Base-by-base conservation (phyloP, 2,888 invertebrate genomes). In the Hemaris fuciformis region DNA sequence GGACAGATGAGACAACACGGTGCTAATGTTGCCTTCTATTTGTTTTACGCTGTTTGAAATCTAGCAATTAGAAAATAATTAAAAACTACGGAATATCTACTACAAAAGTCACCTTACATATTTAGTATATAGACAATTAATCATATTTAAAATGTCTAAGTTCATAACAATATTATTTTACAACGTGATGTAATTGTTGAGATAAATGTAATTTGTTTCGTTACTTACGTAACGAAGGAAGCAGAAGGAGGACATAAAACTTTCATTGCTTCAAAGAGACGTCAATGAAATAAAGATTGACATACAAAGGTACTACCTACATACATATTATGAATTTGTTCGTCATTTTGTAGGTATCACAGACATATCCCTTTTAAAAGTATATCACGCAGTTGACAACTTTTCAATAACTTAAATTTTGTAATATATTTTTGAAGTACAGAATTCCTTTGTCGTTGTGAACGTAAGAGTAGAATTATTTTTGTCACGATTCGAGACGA, bases 1-100 rank as follows among this genome's bases (percentile, higher is more conserved):
- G 60, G 20, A 31, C 43, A 59, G 63, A 63, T 60, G 48, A 42
- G 31, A 62, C 57, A 23, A 31, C 34, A n/a, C 53, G 46, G n/a
- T 22, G 13, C 23, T 18, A 34, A 34, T 31, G 31, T 45, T 48
- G 48, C n/a, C 25, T 25, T 48, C n/a, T 25, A 18, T 20, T 43
- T 20, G 59, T 25, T 58, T 58, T 57, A 43, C 20, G 10, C 43
- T 22, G 0, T 8, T 46, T 22, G 23, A 46, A 46, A 25, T 46
- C 2, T 23, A 25, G 45, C 10, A 45, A 13, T 10, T 45, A 22
- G 4, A 22, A 13, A 25, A 2, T 46, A 46, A 25, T 46, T 25
- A 25, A 10, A 46, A n/a, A 46, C 22, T 13, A 23, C 13, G 13
- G 5, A 45, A 5, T 13, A n/a, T n/a, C n/a, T n/a, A 10, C 20